Evolutionary conservation across 2,888 invertebrate genomes (phyloP).

Genomic region (Brenthis daphne): DNA sequence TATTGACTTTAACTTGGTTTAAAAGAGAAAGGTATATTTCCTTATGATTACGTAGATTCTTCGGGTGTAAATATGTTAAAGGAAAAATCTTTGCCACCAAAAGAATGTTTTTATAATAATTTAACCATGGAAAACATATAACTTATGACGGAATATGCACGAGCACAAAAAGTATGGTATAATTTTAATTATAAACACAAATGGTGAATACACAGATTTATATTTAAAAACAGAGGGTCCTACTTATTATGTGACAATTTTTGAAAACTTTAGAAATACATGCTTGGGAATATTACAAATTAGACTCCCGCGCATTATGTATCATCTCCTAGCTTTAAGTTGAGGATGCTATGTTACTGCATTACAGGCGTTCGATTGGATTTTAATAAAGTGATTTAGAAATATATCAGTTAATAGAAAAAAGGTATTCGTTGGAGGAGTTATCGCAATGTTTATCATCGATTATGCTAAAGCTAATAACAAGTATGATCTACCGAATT

Average conservation of each 20-base stretch:
- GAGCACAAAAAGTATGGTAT: too few relatives aligned
- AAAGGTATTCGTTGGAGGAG: slow-evolving; percentile 44
- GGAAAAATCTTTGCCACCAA: too few relatives aligned
- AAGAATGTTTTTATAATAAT: too few relatives aligned
- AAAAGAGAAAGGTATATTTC: too few relatives aligned
- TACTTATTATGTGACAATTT: slow-evolving; percentile 44
- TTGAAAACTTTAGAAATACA: slow-evolving; percentile 45
- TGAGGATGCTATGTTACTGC: too few relatives aligned
- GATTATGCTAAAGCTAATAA: slow-evolving; percentile 43
- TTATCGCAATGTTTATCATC: slow-evolving; percentile 39
- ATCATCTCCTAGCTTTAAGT: slow-evolving; percentile 30
- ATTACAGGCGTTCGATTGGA: too few relatives aligned
- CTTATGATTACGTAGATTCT: too few relatives aligned
- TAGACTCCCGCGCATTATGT: slow-evolving; percentile 45
- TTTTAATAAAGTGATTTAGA: slow-evolving; percentile 33
- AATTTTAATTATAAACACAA: slow-evolving; percentile 3
- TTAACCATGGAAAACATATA: too few relatives aligned
- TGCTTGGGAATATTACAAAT: slow-evolving; percentile 40
- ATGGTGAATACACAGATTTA: slow-evolving; percentile 32
- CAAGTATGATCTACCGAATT: slow-evolving; percentile 42
- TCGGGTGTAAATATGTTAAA: too few relatives aligned
- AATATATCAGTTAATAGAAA: slow-evolving; percentile 41
- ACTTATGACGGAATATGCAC: too few relatives aligned
- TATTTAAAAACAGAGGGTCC: slow-evolving; percentile 43
- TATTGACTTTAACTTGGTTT: too few relatives aligned